These are phyloP conservation scores for Amblyopsis hoosieri DNA, from an alignment of 2,797 vertebrate genomes.

Conservation along the genomic window DNA sequence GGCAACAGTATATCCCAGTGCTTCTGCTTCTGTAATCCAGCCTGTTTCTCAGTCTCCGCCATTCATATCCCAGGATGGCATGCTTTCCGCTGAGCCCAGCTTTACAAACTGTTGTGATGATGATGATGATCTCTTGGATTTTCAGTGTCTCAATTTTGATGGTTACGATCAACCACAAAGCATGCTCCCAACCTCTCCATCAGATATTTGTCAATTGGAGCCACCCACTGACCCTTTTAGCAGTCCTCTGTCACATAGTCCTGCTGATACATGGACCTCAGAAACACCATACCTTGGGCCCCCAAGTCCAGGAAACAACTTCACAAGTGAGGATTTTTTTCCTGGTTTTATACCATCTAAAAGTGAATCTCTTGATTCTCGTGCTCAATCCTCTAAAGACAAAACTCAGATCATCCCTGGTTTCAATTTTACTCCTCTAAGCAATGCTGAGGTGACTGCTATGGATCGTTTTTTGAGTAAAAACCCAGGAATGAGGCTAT, in stretches of 20 bases:
- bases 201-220: conserved; percentile 78
- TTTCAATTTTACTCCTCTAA: conserved; percentile 52
- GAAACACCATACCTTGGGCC: conserved; percentile 81
- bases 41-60: conserved; percentile 73
- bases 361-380: conserved; percentile 67
- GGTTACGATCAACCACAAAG: conserved; percentile 79
- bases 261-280: conserved; percentile 77
- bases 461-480: conserved; percentile 63
- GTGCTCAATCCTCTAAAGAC: conserved; percentile 64
- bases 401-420: conserved; percentile 46
- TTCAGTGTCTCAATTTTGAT: conserved; percentile 82
- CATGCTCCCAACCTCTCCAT: conserved; percentile 75
- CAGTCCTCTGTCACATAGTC: conserved; percentile 82
- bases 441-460: conserved; percentile 51
- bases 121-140: conserved; percentile 80
- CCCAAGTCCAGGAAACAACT: conserved; percentile 79
- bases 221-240: conserved; percentile 80
- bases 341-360: conserved; percentile 72
- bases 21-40: conserved; percentile 68
- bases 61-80: conserved; percentile 69
- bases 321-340: conserved; percentile 77
- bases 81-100: conserved; percentile 73
- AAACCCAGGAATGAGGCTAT: conserved; percentile 51
- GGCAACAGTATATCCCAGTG: conserved; percentile 40
- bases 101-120: conserved; percentile 81